These are phyloP conservation scores for Acrossocheilus wenchowensis DNA, from an alignment of 2,797 vertebrate species.

Conservation along the genomic window DNA sequence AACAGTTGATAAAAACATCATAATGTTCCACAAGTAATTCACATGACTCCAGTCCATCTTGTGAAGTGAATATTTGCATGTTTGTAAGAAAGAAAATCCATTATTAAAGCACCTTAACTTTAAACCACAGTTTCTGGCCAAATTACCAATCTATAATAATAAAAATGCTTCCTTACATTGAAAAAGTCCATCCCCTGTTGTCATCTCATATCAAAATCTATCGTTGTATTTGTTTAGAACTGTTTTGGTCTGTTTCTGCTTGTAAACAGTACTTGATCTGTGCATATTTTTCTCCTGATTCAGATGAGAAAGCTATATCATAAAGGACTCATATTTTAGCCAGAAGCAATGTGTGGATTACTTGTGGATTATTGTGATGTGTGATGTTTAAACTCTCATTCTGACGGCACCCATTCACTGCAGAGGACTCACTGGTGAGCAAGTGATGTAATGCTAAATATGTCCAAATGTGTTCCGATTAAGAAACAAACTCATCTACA, in stretches of 20 bases:
- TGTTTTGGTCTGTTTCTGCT: not conserved
- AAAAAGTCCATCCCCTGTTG: no score
- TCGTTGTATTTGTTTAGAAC: not conserved
- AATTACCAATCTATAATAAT: no score
- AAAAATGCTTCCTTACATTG: no score
- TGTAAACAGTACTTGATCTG: not conserved
- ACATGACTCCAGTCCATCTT: not conserved
- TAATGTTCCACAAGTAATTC: not conserved
- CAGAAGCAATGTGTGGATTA: not conserved
- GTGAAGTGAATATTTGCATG: not conserved
- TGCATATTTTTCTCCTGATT: not conserved
- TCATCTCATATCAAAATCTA: not conserved
- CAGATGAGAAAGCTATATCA: not conserved
- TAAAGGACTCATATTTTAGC: not conserved
- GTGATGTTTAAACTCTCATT: not conserved
- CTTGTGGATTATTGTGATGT: not conserved
- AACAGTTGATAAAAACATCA: not conserved
- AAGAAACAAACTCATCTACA: not conserved
- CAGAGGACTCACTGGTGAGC: not conserved
- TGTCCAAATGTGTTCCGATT: not conserved
- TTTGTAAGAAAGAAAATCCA: no score
- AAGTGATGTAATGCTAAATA: not conserved
- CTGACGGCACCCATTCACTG: not conserved
- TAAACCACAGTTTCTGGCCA: no score
- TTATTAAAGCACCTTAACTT: no score